Conservation (phyloP, 2,888 invertebrate genomes). For the Subacronicta megacephala region DNA sequence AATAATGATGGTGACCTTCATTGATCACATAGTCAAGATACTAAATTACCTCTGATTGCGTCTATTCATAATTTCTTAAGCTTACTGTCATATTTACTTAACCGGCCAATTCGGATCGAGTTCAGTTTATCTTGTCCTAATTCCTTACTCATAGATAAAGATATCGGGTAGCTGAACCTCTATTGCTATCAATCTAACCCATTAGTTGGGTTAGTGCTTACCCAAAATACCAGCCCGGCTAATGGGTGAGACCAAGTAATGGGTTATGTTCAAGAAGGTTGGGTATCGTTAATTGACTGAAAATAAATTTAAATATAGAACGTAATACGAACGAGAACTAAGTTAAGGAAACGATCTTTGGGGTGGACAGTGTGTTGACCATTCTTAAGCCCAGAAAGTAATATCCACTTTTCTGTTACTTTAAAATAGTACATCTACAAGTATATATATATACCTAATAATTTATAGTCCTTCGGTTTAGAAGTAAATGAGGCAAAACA, state of each 20-base stretch:
- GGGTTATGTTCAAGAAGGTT: constrained; percentile 8
- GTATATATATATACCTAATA: neutral
- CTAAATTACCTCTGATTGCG: constrained; percentile 2
- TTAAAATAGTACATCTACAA: neutral
- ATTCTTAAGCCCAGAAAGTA: too few species aligned
- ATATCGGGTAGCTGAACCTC: constrained; percentile 14
- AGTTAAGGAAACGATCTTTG: too few species aligned
- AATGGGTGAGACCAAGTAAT: constrained; percentile 3
- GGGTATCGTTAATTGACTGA: constrained; percentile 1
- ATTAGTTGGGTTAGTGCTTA: too few species aligned
- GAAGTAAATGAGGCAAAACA: too few species aligned
- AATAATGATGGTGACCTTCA: too few species aligned
- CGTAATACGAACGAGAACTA: neutral
- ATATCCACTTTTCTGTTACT: too few species aligned
- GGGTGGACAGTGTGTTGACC: too few species aligned
- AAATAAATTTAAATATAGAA: neutral
- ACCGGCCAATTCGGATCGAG: constrained; percentile 21
- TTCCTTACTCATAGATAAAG: constrained; percentile 19
- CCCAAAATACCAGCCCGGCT: too few species aligned
- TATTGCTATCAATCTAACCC: too few species aligned
- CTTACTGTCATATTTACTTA: constrained; percentile 29
- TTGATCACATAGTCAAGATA: too few species aligned
- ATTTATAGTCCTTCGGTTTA: too few species aligned
- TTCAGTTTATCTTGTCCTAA: constrained; percentile 15
- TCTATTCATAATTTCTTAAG: constrained; percentile 33